Evolutionary conservation across 2,797 vertebrate species (phyloP).

Genomic region (Phataginus tricuspis): DNA sequence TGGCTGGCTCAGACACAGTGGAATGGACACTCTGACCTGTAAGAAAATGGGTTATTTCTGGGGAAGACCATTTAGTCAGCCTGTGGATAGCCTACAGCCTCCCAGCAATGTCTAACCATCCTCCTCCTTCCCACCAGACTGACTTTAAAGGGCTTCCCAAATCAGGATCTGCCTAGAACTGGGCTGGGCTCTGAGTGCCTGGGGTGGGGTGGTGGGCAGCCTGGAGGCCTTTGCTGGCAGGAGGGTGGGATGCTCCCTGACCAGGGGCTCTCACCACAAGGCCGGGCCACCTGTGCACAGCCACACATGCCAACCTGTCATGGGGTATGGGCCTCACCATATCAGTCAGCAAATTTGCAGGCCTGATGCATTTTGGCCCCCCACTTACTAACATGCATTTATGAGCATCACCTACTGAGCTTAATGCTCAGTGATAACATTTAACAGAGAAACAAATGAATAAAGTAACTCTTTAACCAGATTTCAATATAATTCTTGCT

Average conservation of each 20-base stretch:
- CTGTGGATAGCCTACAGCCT: neutral
- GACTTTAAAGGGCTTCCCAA: neutral
- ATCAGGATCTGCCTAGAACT: neutral
- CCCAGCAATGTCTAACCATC: neutral
- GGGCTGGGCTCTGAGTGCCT: neutral
- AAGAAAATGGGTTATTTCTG: neutral
- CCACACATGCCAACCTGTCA: rapidly evolving
- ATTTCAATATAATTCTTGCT: neutral
- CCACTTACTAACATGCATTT: no score
- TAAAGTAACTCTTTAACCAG: neutral
- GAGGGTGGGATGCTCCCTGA: neutral
- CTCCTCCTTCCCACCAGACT: neutral
- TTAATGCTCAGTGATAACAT: neutral
- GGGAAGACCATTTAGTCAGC: no score
- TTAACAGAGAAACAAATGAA: neutral
- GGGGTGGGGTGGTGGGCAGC: neutral
- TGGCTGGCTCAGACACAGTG: neutral
- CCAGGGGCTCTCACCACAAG: neutral
- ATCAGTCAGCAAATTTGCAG: neutral
- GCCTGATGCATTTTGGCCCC: neutral
- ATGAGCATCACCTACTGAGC: neutral
- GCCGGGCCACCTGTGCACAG: neutral
- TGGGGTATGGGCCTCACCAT: rapidly evolving
- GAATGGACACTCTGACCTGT: no score
- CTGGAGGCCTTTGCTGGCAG: neutral